phyloP scores from a whole-genome alignment of 2,113 vertebrate genomes.

The Centrocercus urophasianus region DNA sequence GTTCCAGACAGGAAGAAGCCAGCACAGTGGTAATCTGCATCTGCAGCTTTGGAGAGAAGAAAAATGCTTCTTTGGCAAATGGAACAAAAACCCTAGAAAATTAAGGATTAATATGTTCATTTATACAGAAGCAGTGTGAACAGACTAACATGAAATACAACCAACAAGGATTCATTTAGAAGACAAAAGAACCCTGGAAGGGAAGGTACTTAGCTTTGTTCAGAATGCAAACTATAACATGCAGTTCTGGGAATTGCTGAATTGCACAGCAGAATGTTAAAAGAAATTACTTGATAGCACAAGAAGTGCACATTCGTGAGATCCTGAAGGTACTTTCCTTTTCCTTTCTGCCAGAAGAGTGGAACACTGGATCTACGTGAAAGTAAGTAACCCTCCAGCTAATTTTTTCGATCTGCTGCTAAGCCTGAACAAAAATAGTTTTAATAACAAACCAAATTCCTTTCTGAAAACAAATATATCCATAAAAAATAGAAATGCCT shows the following conservation, averaged over 20 bases:
- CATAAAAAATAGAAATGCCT: not conserved
- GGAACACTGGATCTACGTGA: not conserved
- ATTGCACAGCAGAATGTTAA: slow-evolving; percentile 32
- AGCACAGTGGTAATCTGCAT: slow-evolving; percentile 24
- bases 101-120: slow-evolving; percentile 71
- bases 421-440: not conserved
- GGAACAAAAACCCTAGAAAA: slow-evolving; percentile 56
- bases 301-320: not conserved
- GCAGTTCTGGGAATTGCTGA: slow-evolving; percentile 49
- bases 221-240: slow-evolving; percentile 17
- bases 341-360: not conserved
- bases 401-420: slow-evolving; percentile 2
- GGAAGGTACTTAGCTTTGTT: slow-evolving; percentile 57
- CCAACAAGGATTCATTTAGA: slow-evolving; percentile 49
- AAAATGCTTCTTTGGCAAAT: slow-evolving; percentile 44
- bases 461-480: not conserved
- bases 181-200: slow-evolving; percentile 48
- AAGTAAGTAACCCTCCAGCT: slow-evolving; percentile 20
- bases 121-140: slow-evolving; percentile 54
- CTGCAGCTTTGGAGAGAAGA: slow-evolving; percentile 46
- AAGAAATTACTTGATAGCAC: slow-evolving; percentile 46
- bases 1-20: slow-evolving; percentile 37
- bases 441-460: not conserved
- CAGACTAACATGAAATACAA: slow-evolving; percentile 33
- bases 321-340: slow-evolving; percentile 26